Evolutionary conservation across 2,797 vertebrate genomes (phyloP).

Genomic region (Megalops cyprinoides): DNA sequence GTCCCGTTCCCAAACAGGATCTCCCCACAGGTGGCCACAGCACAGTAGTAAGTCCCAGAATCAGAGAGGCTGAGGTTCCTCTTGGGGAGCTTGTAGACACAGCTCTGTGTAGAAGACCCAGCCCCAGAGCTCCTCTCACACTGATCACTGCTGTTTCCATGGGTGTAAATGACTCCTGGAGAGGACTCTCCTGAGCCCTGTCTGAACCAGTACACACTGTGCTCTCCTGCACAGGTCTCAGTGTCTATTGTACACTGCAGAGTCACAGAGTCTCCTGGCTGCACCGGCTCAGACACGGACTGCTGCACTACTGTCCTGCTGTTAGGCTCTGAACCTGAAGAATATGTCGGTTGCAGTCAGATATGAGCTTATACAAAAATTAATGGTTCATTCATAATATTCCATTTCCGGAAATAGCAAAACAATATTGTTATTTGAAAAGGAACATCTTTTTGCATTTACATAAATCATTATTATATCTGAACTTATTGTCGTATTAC

Average conservation of each 20-base stretch:
- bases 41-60: conserved; percentile 53
- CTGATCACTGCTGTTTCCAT: conserved; percentile 19
- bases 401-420: not conserved
- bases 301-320: conserved; percentile 11
- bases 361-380: not conserved
- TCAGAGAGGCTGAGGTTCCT: conserved; percentile 29
- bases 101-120: conserved; percentile 30
- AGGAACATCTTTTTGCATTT: too few species aligned
- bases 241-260: conserved; percentile 32
- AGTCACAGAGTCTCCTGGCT: conserved; percentile 33
- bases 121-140: conserved; percentile 19
- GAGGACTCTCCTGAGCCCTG: conserved; percentile 29
- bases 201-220: conserved; percentile 41
- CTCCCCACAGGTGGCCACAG: conserved; percentile 52
- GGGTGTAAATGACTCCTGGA: conserved; percentile 36
- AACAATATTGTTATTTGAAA: too few species aligned
- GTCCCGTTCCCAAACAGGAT: conserved; percentile 51
- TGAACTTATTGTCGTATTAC: too few species aligned
- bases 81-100: conserved; percentile 44
- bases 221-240: conserved; percentile 32
- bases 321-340: not conserved
- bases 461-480: too few species aligned
- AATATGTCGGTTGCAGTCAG: too few species aligned
- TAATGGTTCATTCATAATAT: not conserved
- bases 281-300: not conserved